phyloP scores from a whole-genome alignment of 2,888 invertebrate species.

The Tipula lateralis region DNA sequence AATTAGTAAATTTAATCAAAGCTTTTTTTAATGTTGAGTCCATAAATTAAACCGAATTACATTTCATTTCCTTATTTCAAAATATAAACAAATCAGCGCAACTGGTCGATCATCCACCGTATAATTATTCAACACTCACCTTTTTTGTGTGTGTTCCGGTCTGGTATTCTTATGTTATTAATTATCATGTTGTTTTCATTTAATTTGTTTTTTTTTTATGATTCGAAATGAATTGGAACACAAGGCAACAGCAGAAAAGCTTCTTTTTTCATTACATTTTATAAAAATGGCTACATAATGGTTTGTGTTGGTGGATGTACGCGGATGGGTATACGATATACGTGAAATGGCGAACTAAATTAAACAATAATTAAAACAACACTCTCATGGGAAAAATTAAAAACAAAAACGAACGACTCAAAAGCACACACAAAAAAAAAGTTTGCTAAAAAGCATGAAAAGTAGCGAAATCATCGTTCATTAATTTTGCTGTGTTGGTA shows the following conservation, averaged over 20 bases:
- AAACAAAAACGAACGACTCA: background rate
- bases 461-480: background rate
- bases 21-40: background rate
- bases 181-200: slow-evolving; percentile 15
- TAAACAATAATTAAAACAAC: slow-evolving; percentile 19
- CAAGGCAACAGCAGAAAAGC: background rate
- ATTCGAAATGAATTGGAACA: background rate
- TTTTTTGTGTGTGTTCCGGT: background rate
- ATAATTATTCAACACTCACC: background rate
- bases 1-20: too few relatives aligned
- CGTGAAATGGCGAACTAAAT: background rate
- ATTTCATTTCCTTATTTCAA: background rate
- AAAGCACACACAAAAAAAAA: background rate
- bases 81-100: background rate
- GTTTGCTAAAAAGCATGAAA: background rate
- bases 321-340: background rate
- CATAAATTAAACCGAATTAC: background rate
- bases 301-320: background rate
- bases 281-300: background rate
- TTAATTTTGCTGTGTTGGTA: background rate
- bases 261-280: background rate
- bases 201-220: background rate
- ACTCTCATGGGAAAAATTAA: background rate
- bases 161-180: background rate
- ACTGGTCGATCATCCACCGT: background rate